These are phyloP conservation scores for Microtus montanus DNA, from an alignment of 2,113 vertebrate genomes.

Conservation along the genomic window DNA sequence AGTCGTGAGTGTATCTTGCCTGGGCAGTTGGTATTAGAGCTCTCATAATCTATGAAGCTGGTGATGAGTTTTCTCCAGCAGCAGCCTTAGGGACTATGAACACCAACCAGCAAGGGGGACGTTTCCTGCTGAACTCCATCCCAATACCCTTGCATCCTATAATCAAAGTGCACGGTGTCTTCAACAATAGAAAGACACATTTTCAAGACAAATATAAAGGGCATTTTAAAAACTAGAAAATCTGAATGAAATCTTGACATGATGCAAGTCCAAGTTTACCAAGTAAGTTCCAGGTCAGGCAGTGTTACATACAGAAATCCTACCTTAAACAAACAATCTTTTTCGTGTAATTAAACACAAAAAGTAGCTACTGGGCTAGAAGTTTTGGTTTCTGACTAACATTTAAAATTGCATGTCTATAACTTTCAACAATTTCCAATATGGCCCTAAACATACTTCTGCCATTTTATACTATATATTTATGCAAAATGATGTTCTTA, in stretches of 20 bases:
- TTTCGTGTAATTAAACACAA: neutral
- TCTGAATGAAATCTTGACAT: neutral
- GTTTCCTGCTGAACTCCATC: neutral
- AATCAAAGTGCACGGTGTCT: neutral
- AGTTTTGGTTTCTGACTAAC: constrained; percentile 5
- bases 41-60: neutral
- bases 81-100: neutral
- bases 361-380: neutral
- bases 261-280: neutral
- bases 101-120: neutral
- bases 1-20: neutral
- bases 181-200: neutral
- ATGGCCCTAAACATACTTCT: too few species aligned
- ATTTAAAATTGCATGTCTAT: constrained; percentile 4
- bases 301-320: neutral
- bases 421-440: too few species aligned
- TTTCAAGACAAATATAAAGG: neutral
- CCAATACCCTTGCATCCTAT: neutral
- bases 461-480: too few species aligned
- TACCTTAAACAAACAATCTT: neutral
- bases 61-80: neutral
- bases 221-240: neutral
- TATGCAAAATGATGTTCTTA: too few species aligned
- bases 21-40: neutral
- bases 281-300: neutral